A percentile compares a stretch with the other conserved stretches of the same genome.
These are phyloP conservation scores for Callipepla californica DNA, from an alignment of 2,113 vertebrate species.

Conservation along the genomic window DNA sequence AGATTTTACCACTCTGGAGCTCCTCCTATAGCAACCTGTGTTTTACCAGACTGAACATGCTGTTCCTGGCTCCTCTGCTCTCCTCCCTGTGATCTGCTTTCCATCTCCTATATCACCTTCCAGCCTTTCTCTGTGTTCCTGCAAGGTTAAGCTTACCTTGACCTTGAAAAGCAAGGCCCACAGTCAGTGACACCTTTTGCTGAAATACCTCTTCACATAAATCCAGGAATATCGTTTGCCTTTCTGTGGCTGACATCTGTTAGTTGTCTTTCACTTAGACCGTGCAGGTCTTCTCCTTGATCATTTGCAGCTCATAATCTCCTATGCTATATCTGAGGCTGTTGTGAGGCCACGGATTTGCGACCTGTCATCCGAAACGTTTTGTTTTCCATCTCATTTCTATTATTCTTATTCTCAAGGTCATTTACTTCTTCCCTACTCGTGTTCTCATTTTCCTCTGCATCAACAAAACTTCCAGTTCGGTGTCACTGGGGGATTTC, in stretches of 20 bases:
- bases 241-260: not conserved
- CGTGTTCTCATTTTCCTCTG: not conserved
- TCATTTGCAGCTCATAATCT: not conserved
- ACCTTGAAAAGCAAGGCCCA: not conserved
- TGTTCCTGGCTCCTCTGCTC: not conserved
- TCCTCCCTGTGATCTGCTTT: not conserved
- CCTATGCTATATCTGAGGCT: not conserved
- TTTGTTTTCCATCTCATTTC: conserved; percentile 15
- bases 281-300: not conserved
- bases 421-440: conserved; percentile 17
- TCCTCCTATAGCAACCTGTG: not conserved
- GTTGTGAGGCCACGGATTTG: not conserved
- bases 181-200: not conserved
- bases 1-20: not conserved
- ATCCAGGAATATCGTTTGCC: not conserved
- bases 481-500: not conserved
- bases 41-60: not conserved
- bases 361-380: conserved; percentile 2
- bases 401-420: conserved; percentile 21
- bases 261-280: not conserved
- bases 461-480: not conserved
- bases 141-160: not conserved
- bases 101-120: not conserved
- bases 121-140: not conserved
- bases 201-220: not conserved